Evolutionary conservation across 1,140 invertebrate genomes (phyloP).

Genomic region (Reticulitermes speratus): DNA sequence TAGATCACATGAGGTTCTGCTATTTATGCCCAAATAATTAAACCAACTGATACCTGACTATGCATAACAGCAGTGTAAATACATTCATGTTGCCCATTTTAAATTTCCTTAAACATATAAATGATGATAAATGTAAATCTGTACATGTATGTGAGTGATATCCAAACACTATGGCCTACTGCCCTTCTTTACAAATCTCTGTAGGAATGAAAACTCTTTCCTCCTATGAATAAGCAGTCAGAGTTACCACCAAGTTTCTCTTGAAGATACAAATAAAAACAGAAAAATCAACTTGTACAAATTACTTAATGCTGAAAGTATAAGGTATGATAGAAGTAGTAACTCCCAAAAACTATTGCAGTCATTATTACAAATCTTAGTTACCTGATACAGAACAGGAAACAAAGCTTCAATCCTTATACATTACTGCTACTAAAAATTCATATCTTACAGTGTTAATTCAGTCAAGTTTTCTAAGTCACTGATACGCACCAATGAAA

Average conservation of each 20-base stretch:
- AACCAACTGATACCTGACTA: neutral
- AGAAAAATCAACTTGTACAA: neutral
- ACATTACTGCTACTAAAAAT: too few relatives aligned
- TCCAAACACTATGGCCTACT: too few relatives aligned
- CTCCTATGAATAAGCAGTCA: neutral
- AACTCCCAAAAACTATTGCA: too few relatives aligned
- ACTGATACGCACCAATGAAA: conserved; percentile 46
- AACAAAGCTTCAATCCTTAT: neutral
- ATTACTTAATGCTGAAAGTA: neutral
- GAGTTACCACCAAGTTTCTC: neutral
- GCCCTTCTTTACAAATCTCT: neutral
- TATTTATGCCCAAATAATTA: neutral
- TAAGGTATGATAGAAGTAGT: neutral
- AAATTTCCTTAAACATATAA: neutral
- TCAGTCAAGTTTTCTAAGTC: conserved; percentile 51
- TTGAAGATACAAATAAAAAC: neutral
- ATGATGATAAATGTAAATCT: neutral
- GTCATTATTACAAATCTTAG: neutral
- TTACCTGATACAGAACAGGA: neutral
- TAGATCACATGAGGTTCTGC: neutral
- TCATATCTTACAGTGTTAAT: conserved; percentile 36
- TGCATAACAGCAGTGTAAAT: neutral
- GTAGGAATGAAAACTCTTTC: neutral
- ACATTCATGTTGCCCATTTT: neutral
- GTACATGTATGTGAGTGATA: too few relatives aligned